Evolutionary conservation across 2,888 invertebrate genomes (phyloP).

Genomic region (Sympetrum striolatum): DNA sequence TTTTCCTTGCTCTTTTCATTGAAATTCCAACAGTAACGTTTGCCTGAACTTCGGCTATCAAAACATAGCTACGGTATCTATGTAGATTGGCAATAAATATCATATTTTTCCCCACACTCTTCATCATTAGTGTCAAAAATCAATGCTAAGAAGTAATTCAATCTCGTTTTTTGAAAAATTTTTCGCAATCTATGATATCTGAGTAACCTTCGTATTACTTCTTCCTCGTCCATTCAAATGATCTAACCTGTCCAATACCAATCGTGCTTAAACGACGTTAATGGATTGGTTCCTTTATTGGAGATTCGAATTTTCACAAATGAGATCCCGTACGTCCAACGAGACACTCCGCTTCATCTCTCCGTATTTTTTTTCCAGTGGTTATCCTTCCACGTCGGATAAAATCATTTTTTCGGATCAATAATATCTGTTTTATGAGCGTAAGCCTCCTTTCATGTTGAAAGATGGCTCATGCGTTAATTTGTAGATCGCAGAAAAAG

Average conservation of each 20-base stretch:
- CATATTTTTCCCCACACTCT: too few relatives aligned
- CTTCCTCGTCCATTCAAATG: too few relatives aligned
- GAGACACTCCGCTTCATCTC: not conserved
- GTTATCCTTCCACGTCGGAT: not conserved
- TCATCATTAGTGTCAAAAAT: too few relatives aligned
- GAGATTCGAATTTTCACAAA: not conserved
- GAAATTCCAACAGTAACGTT: too few relatives aligned
- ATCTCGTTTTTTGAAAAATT: too few relatives aligned
- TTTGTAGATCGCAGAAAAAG: not conserved
- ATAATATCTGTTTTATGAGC: not conserved
- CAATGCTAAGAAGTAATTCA: too few relatives aligned
- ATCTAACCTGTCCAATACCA: not conserved
- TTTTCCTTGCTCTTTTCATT: too few relatives aligned
- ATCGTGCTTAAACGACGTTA: not conserved
- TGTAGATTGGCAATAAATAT: too few relatives aligned
- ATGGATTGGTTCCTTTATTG: not conserved
- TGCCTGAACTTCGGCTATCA: too few relatives aligned
- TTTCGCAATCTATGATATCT: too few relatives aligned
- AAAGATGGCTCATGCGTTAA: conserved; percentile 8
- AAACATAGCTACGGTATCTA: too few relatives aligned
- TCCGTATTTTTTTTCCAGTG: not conserved
- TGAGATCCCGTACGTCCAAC: not conserved
- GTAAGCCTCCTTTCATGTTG: not conserved
- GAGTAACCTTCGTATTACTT: too few relatives aligned
- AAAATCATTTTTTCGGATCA: conserved; percentile 4